phyloP scores from a whole-genome alignment of 2,113 vertebrate genomes.

The Formicarius rufipectus region DNA sequence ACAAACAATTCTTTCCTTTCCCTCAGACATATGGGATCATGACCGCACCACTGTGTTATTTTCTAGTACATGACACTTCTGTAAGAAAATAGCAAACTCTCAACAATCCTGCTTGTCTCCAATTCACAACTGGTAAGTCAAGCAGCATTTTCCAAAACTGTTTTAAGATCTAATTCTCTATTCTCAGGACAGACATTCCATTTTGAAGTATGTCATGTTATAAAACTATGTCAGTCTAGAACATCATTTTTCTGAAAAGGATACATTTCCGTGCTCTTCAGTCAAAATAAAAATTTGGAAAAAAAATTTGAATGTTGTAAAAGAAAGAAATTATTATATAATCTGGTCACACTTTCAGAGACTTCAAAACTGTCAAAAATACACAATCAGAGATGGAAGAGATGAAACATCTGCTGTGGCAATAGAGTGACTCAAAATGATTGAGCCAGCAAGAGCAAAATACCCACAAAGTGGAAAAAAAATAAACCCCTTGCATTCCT shows the following conservation, averaged over 20 bases:
- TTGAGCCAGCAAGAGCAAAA: background rate
- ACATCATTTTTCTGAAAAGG: background rate
- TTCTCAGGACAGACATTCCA: background rate
- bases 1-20: background rate
- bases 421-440: background rate
- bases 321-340: slow-evolving; percentile 16
- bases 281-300: background rate
- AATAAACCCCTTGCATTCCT: background rate
- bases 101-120: background rate
- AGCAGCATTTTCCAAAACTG: background rate
- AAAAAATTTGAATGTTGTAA: background rate
- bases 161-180: background rate
- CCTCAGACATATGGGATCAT: background rate
- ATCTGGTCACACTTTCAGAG: background rate
- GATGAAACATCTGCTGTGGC: slow-evolving; percentile 3
- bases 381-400: background rate
- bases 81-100: background rate
- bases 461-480: background rate
- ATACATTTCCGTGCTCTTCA: background rate
- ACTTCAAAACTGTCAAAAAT: slow-evolving; percentile 1
- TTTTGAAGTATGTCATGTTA: background rate
- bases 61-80: background rate
- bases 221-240: background rate
- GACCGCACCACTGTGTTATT: background rate
- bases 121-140: background rate